These are phyloP conservation scores for Blastomussa wellsi DNA, from an alignment of 92 coral and sea anemone species.

Conservation along the genomic window DNA sequence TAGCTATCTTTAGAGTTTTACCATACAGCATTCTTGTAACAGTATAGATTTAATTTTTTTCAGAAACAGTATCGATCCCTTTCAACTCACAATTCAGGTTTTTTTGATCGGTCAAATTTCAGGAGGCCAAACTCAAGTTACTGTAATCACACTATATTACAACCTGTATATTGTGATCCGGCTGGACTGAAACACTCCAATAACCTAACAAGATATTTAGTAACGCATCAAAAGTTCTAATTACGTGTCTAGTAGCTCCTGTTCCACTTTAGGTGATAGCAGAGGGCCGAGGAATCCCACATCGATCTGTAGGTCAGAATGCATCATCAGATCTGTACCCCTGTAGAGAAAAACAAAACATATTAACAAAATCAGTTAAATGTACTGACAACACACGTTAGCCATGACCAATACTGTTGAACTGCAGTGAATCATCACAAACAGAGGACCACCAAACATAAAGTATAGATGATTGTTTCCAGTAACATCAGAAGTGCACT, in stretches of 20 bases:
- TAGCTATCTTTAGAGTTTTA: no score
- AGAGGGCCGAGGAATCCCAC: constrained; percentile 70
- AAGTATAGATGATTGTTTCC: no score
- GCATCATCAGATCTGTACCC: constrained; percentile 92
- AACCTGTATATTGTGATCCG: no score
- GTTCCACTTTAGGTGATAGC: constrained; percentile 66
- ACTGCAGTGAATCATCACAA: no score
- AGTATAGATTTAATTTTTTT: no score
- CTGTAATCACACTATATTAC: no score
- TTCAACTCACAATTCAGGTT: no score
- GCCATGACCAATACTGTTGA: background rate
- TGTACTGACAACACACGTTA: background rate
- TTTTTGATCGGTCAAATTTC: no score
- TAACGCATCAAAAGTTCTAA: background rate
- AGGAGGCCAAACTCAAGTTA: no score
- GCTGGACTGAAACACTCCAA: background rate
- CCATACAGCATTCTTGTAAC: no score
- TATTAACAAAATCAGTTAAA: background rate
- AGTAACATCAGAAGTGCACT: background rate
- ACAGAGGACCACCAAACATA: background rate
- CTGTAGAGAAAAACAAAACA: constrained; percentile 39
- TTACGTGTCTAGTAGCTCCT: constrained; percentile 86
- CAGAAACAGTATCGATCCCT: no score
- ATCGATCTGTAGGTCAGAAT: constrained; percentile 88
- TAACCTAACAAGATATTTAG: background rate